A percentile compares a stretch with the other conserved stretches of the same genome.
These are phyloP conservation scores for Sarcophaga carnaria DNA, from an alignment of 2,888 invertebrate genomes.

Conservation along the genomic window DNA sequence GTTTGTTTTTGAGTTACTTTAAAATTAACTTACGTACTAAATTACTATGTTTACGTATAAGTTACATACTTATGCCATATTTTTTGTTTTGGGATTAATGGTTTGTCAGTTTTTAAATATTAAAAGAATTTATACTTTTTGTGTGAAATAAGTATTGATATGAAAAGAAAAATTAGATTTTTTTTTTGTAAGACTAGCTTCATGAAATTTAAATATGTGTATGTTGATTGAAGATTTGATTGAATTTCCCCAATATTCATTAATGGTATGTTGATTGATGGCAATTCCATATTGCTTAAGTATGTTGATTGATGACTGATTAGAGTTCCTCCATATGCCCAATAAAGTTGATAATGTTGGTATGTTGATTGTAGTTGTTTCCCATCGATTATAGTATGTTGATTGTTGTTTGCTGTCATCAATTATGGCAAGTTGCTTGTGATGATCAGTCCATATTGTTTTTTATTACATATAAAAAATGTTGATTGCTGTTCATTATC, in stretches of 20 bases:
- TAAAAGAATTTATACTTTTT: background rate
- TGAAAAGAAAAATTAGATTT: background rate
- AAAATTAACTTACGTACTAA: conserved; percentile 34
- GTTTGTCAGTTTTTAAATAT: conserved; percentile 59
- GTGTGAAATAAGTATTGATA: no score
- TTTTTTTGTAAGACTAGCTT: conserved; percentile 10
- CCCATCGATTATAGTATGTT: conserved; percentile 11
- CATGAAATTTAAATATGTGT: background rate
- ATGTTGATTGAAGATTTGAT: conserved; percentile 14
- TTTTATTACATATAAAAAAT: no score
- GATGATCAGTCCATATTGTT: no score
- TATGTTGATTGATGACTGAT: conserved; percentile 13
- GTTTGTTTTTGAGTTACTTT: background rate
- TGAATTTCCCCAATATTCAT: background rate
- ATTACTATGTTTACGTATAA: background rate
- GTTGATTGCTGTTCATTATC: background rate
- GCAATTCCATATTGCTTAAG: background rate
- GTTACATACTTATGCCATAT: background rate
- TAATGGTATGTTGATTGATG: conserved; percentile 8
- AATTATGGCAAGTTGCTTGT: no score
- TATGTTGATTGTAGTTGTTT: background rate
- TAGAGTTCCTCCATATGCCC: no score
- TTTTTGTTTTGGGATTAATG: background rate
- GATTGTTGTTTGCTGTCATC: background rate
- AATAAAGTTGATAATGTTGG: background rate